Evolutionary conservation across 2,888 invertebrate genomes (phyloP).

Genomic region (Periphyllus acericola): DNA sequence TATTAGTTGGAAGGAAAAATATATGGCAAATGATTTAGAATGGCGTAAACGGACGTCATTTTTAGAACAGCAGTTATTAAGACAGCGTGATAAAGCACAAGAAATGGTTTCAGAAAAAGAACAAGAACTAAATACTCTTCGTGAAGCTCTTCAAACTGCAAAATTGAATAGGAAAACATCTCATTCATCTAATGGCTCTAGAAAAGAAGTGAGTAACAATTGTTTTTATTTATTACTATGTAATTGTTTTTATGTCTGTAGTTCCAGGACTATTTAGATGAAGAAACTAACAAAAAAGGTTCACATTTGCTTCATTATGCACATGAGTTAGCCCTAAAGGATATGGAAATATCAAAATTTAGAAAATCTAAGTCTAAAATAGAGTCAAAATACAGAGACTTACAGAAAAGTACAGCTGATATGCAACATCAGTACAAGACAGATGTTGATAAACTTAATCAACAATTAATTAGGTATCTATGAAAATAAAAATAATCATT

Average conservation of each 20-base stretch:
- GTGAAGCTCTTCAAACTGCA: constrained; percentile 66
- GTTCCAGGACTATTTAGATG: constrained; percentile 58
- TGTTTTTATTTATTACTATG: background rate
- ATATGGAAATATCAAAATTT: constrained; percentile 79
- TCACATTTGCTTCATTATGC: constrained; percentile 84
- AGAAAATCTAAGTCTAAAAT: constrained; percentile 76
- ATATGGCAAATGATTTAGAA: constrained; percentile 69
- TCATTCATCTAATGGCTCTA: constrained; percentile 54
- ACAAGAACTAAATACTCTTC: constrained; percentile 74
- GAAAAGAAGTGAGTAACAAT: constrained; percentile 44
- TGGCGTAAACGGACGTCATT: constrained; percentile 69
- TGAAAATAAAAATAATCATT: constrained; percentile 34
- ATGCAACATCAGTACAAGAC: constrained; percentile 66
- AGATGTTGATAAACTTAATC: constrained; percentile 66
- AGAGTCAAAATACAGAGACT: constrained; percentile 67
- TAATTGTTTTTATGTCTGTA: constrained; percentile 26
- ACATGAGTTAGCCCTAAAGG: constrained; percentile 82
- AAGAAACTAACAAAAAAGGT: constrained; percentile 68
- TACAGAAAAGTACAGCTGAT: constrained; percentile 67
- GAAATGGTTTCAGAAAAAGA: constrained; percentile 84
- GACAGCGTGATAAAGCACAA: constrained; percentile 84
- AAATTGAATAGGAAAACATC: constrained; percentile 55
- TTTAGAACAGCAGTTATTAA: constrained; percentile 78
- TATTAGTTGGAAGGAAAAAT: constrained; percentile 63
- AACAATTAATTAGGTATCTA: constrained; percentile 67